phyloP scores from a whole-genome alignment of 2,113 vertebrate species.

The Rhinopomastus cyanomelas region DNA sequence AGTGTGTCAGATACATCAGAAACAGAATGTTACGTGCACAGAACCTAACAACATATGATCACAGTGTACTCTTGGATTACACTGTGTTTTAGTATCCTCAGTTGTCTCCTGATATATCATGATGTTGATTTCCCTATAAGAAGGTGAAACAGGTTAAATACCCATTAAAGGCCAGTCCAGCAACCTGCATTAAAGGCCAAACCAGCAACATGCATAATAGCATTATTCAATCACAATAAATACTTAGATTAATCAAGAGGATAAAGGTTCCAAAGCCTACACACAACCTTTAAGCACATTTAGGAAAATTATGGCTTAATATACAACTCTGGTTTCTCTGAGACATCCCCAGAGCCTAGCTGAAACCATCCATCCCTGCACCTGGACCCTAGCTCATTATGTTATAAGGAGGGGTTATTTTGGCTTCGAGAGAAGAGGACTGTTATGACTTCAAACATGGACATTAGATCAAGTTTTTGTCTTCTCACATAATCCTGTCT shows the following conservation, averaged over 20 bases:
- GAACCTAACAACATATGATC: not conserved
- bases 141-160: conserved; percentile 61
- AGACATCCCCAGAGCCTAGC: conserved; percentile 16
- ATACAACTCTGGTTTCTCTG: conserved; percentile 31
- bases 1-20: not conserved
- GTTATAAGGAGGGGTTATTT: conserved; percentile 71
- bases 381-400: conserved; percentile 74
- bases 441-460: conserved; percentile 92
- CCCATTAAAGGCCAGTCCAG: conserved; percentile 56
- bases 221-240: conserved; percentile 45
- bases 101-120: not conserved
- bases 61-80: not conserved
- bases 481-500: conserved; percentile 87
- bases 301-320: conserved; percentile 50
- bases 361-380: conserved; percentile 47
- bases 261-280: conserved; percentile 61
- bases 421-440: conserved; percentile 70
- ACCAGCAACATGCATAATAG: conserved; percentile 5
- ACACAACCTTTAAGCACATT: conserved; percentile 64
- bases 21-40: not conserved
- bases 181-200: conserved; percentile 45
- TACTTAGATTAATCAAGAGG: conserved; percentile 65
- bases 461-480: conserved; percentile 88
- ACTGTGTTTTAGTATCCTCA: not conserved
- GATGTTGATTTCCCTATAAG: not conserved